Base-by-base conservation (phyloP, 2,797 vertebrate genomes). In the Podarcis lilfordi region DNA sequence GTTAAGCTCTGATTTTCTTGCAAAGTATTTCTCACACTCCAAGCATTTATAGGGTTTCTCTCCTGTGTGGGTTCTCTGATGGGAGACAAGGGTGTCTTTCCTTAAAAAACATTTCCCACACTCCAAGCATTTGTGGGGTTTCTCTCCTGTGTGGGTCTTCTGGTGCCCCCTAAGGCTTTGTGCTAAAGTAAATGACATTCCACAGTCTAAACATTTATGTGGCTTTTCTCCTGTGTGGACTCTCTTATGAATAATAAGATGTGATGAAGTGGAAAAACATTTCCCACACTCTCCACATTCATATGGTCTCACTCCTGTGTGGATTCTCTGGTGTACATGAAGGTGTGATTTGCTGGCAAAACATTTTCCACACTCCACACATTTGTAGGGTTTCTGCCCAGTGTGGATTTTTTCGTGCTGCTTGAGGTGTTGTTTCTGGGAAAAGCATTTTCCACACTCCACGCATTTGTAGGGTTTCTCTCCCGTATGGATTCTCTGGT, bases 321-420 rank as follows among this genome's bases (percentile, higher is more conserved):
- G 80, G 8, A 82, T 27, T n/a, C 40, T 69, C 27, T n/a, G 37
- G 32, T 82, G 64, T 29, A 8, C n/a, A 37, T 15, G 8, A 23
- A 64, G 32, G 1, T 37, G 32, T 35, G 59, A 27, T 13, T 66
- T 35, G 13, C 6, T 1, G 27, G 59, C 4, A 25, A 81, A 81
- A 27, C 10, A 66, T 37, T 64, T 81, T 35, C 10, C 80, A 66
- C 80, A 81, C 9, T 81, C 80, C 35, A 81, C 4, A 15, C 80
- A 81, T 25, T 81, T 61, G 35, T 66, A 81, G 19, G 80, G 59
- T 35, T 76, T 76, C 37, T 76, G 3, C 40, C 74, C 74, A 10
- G 17, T 76, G 37, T 76, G 74, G 95, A 82, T 94, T 96, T 15
- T 64, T 23, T 81, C 32, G 25, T 81, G 80, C 13, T 3, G 3